Base-by-base conservation (phyloP, 2,113 vertebrate genomes). In the Melanostigma gelatinosum region DNA sequence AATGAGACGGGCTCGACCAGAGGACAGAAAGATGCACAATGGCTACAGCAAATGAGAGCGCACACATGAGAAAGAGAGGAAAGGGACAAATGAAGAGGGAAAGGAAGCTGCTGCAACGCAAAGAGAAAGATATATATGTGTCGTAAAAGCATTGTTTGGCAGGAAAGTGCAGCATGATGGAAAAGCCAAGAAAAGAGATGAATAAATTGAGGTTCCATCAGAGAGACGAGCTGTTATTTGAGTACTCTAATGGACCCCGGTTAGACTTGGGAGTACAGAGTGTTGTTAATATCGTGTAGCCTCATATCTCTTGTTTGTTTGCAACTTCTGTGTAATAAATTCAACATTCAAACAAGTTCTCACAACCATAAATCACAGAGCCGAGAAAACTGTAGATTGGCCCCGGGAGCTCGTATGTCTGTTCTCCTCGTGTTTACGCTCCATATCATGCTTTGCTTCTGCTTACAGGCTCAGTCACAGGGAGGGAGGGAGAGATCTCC, bases 311-410 rank as follows among this genome's bases (percentile, higher is more conserved):
- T 15, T 58, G 0, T 60, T 13, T 63, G 36, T 58, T 76, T 73
- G 27, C 16, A 68, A 46, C 55, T 52, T 75, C 70, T 58, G 69
- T 55, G 70, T 75, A 57, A 70, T 75, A 78, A 63, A 83, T 72
- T 58, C 24, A 27, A 69, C 55, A 8, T 63, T 66, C 46, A 71
- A 42, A 58, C 55, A 69, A 29, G 29, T 71, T 73, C 48, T 72
- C 75, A 24, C 11, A 13, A 11, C n/a, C 36, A 75, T 79, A 68
- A 73, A 70, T 79, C 38, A 57, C n/a, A 72, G 18, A 69, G 52
- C 61, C 48, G 60, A 55, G 64, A 52, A 34, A 80, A 42, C 52
- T 32, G 15, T 34, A n/a, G 20, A 44, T 64, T n/a, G 32, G 22
- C 22, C 24, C 20, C 29, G 11, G 10, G 6, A 32, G 3, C 10